phyloP scores from a whole-genome alignment of 2,113 vertebrate species.

The Psittacus erithacus region DNA sequence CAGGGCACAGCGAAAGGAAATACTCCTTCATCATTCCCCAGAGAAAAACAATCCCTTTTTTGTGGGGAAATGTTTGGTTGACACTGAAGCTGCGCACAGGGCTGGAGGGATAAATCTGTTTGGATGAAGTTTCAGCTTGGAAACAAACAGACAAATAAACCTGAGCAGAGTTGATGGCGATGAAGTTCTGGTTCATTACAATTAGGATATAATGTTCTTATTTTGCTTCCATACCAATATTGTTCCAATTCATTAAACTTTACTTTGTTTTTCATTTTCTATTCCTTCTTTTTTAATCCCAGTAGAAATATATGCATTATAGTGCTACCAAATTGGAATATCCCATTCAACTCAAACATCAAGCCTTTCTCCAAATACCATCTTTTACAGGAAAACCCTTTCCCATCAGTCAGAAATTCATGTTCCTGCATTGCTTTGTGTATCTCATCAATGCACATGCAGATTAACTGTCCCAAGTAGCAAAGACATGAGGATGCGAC shows the following conservation, averaged over 20 bases:
- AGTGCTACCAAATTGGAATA: not conserved
- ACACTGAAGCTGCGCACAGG: not conserved
- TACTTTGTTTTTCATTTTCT: not conserved
- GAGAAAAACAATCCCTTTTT: not conserved
- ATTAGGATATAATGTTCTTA: not conserved
- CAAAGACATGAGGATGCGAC: rapidly evolving
- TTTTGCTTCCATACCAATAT: not conserved
- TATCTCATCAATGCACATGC: not conserved
- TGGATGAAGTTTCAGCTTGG: not conserved
- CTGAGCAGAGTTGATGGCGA: not conserved
- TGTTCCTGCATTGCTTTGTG: rapidly evolving
- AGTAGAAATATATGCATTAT: not conserved
- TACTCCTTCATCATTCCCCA: not conserved
- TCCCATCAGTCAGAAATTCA: not conserved
- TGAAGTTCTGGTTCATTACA: not conserved
- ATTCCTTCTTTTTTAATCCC: not conserved
- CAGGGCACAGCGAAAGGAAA: not conserved
- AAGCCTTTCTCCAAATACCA: not conserved
- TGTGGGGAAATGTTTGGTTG: not conserved
- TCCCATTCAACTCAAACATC: not conserved
- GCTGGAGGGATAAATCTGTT: not conserved
- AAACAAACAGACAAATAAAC: not conserved
- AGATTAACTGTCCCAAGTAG: not conserved
- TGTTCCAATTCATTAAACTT: not conserved
- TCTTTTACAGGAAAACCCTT: not conserved